These are phyloP conservation scores for Agrochola lota DNA, from an alignment of 2,888 invertebrate genomes.

Conservation along the genomic window DNA sequence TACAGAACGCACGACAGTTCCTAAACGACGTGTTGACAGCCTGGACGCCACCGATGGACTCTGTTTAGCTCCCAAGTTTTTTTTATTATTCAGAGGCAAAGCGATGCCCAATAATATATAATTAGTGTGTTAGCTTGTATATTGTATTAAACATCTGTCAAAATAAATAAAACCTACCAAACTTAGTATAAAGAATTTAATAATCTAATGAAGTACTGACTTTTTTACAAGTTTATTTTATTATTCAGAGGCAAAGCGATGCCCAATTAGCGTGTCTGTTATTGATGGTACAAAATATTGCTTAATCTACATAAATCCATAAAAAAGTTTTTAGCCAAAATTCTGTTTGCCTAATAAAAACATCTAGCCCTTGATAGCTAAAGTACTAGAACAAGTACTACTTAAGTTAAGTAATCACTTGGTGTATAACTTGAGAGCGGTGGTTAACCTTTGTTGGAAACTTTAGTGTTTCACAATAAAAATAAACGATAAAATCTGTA, in stretches of 20 bases:
- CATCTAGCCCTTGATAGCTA: neutral
- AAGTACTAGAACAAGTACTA: constrained; percentile 17
- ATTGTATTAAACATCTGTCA: too few relatives aligned
- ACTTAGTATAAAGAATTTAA: too few relatives aligned
- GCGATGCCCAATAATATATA: too few relatives aligned
- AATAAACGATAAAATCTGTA: constrained; percentile 42
- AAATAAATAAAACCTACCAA: too few relatives aligned
- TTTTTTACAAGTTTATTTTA: neutral
- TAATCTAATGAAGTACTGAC: neutral
- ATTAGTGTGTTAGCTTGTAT: too few relatives aligned
- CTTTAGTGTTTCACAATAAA: constrained; percentile 52
- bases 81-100: too few relatives aligned
- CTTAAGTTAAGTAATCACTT: constrained; percentile 39
- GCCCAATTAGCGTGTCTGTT: neutral
- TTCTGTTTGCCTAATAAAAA: constrained; percentile 13
- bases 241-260: neutral
- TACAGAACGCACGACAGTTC: too few relatives aligned
- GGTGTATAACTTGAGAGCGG: constrained; percentile 11
- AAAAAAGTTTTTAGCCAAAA: neutral
- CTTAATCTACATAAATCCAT: neutral
- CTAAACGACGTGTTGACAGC: too few relatives aligned
- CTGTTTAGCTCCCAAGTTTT: too few relatives aligned
- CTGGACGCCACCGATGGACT: too few relatives aligned
- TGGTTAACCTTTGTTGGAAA: constrained; percentile 15
- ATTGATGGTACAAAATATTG: neutral